These are phyloP conservation scores for Ophion costatus DNA, from an alignment of 2,888 invertebrate species.

Conservation along the genomic window DNA sequence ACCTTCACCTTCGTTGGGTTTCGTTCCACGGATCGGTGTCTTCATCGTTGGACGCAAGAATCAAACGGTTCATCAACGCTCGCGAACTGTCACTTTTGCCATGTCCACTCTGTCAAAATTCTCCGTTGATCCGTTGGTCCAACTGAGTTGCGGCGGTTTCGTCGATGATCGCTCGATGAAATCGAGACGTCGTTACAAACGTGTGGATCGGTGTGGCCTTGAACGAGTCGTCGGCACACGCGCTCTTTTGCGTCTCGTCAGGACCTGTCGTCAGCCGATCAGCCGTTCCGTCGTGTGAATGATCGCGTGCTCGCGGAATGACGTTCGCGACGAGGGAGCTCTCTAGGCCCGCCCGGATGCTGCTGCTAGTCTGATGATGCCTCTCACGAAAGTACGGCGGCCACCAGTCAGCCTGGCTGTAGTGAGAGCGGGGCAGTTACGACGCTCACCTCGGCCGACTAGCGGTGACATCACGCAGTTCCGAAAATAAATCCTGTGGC, in stretches of 20 bases:
- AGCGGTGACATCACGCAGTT: conserved; percentile 78
- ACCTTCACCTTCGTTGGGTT: conserved; percentile 16
- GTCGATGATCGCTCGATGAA: neutral
- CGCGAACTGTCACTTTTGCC: conserved; percentile 26
- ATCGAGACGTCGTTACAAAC: neutral
- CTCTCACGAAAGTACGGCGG: conserved; percentile 24
- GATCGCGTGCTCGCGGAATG: conserved; percentile 5
- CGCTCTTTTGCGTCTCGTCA: neutral
- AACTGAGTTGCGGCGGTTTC: neutral
- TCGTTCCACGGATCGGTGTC: neutral
- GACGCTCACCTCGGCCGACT: conserved; percentile 58
- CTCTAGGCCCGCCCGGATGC: conserved; percentile 44
- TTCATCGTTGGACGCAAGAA: neutral
- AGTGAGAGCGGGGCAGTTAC: conserved; percentile 51
- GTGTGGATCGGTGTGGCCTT: neutral
- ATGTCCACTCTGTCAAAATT: neutral
- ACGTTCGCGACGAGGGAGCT: conserved; percentile 43
- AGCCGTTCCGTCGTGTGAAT: conserved; percentile 17
- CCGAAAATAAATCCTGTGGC: conserved; percentile 81
- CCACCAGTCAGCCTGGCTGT: conserved; percentile 35
- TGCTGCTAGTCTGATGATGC: conserved; percentile 46
- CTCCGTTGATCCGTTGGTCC: too few species aligned
- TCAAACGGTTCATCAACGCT: neutral
- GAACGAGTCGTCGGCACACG: neutral
- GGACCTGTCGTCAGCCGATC: conserved; percentile 19